phyloP scores from a whole-genome alignment of 2,888 invertebrate species.

The Apoderus coryli region DNA sequence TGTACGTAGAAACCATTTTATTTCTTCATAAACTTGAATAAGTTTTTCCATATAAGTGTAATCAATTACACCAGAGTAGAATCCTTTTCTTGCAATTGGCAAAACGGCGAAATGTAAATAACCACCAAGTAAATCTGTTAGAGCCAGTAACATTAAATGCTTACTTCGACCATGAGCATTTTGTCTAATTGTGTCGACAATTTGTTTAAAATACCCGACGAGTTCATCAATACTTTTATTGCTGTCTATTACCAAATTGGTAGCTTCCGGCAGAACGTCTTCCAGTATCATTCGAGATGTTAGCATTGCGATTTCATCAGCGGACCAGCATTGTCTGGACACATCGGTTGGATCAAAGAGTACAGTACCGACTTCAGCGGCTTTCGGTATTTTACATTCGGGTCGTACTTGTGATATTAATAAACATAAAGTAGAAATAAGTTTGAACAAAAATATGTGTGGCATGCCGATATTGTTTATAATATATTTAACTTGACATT shows the following conservation, averaged over 20 bases:
- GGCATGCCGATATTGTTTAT: too few relatives aligned
- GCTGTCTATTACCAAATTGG: slow-evolving; percentile 23
- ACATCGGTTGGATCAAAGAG: slow-evolving; percentile 28
- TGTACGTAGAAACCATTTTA: slow-evolving; percentile 41
- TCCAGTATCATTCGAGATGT: slow-evolving; percentile 29
- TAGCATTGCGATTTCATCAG: slow-evolving; percentile 28
- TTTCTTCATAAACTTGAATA: slow-evolving; percentile 39
- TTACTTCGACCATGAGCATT: slow-evolving; percentile 25
- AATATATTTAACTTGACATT: too few relatives aligned
- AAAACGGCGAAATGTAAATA: slow-evolving; percentile 44
- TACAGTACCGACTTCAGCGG: slow-evolving; percentile 30
- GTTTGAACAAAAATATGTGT: too few relatives aligned
- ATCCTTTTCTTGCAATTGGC: slow-evolving; percentile 44
- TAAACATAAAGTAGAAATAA: too few relatives aligned
- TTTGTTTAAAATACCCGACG: slow-evolving; percentile 25
- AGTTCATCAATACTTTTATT: slow-evolving; percentile 27
- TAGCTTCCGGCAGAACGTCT: slow-evolving; percentile 26
- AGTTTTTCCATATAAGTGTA: slow-evolving; percentile 40
- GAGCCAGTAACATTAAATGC: slow-evolving; percentile 27
- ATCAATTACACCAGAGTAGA: slow-evolving; percentile 45
- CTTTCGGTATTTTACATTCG: too few relatives aligned
- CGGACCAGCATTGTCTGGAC: slow-evolving; percentile 28
- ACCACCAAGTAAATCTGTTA: slow-evolving; percentile 34
- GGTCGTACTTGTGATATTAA: too few relatives aligned
- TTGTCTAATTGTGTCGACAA: slow-evolving; percentile 24